Percentiles rank a stretch among this genome's conserved stretches.
Conservation (phyloP, 2,888 invertebrate genomes). For the Gortyna flavago region DNA sequence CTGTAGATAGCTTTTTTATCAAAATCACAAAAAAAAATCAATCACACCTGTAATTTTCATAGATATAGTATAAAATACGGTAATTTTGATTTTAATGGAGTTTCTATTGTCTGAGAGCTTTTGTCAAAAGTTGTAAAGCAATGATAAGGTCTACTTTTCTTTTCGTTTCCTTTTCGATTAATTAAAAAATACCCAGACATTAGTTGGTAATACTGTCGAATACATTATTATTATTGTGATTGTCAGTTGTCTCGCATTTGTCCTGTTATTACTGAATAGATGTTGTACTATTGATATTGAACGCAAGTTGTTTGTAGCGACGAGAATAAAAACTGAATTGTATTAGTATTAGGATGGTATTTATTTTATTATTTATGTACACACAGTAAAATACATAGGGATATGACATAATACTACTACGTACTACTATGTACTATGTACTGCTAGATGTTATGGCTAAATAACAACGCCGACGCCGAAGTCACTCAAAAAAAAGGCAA, state of each 20-base stretch:
- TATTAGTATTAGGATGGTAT: background rate
- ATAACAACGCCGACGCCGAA: too few relatives aligned
- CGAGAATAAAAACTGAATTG: background rate
- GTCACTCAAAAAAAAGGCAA: background rate
- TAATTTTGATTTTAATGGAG: too few relatives aligned
- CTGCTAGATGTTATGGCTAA: background rate
- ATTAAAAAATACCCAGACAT: background rate
- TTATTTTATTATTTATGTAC: too few relatives aligned
- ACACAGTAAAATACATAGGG: too few relatives aligned
- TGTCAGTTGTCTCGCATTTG: conserved; percentile 1
- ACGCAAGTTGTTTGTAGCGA: background rate
- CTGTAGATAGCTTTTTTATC: too few relatives aligned
- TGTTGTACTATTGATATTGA: background rate
- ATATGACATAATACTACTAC: too few relatives aligned
- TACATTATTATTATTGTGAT: background rate
- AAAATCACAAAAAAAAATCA: too few relatives aligned
- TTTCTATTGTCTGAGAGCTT: background rate
- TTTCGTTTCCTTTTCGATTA: background rate
- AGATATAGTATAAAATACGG: too few relatives aligned
- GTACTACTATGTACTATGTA: too few relatives aligned
- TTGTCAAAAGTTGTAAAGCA: background rate
- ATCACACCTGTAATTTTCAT: too few relatives aligned
- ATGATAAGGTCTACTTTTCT: too few relatives aligned
- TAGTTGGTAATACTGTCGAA: background rate
- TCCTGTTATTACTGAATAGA: background rate